Evolutionary conservation across 2,797 vertebrate species (phyloP).

Genomic region (Podarcis lilfordi): DNA sequence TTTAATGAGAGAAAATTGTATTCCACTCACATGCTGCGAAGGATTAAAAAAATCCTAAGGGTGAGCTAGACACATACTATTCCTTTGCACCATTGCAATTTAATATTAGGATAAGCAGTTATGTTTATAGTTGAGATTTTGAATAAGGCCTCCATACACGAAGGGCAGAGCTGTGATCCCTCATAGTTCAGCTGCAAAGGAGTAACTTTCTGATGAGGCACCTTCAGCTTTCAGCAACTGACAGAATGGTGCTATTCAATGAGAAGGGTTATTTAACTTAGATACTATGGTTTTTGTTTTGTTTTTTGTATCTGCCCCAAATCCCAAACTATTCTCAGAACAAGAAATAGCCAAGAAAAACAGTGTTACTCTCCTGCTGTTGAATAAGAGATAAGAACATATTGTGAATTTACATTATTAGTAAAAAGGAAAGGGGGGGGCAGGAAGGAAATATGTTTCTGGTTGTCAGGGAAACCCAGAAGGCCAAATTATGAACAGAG

Average conservation of each 20-base stretch:
- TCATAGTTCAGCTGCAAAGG: too few relatives aligned
- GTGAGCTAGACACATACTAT: not conserved
- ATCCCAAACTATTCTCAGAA: not conserved
- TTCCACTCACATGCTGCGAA: not conserved
- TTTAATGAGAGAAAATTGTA: not conserved
- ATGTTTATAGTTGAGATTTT: not conserved
- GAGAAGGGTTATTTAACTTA: not conserved
- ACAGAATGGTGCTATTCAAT: not conserved
- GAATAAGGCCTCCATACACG: not conserved
- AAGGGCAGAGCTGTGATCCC: not conserved
- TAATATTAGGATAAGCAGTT: not conserved
- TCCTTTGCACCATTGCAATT: not conserved
- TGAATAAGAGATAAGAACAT: conserved; percentile 16
- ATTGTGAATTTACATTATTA: conserved; percentile 1
- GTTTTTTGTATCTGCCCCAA: not conserved
- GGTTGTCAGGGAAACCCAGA: conserved; percentile 40
- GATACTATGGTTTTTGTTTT: not conserved
- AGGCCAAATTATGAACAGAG: conserved; percentile 31
- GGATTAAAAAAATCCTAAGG: not conserved
- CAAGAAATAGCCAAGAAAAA: not conserved
- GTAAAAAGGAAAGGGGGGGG: not conserved
- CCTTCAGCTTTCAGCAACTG: not conserved
- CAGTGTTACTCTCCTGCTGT: not conserved
- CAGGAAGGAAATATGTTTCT: conserved; percentile 14
- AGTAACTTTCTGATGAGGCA: not conserved